Conservation (phyloP, 2,113 vertebrate species). For the Pyxicephalus adspersus region DNA sequence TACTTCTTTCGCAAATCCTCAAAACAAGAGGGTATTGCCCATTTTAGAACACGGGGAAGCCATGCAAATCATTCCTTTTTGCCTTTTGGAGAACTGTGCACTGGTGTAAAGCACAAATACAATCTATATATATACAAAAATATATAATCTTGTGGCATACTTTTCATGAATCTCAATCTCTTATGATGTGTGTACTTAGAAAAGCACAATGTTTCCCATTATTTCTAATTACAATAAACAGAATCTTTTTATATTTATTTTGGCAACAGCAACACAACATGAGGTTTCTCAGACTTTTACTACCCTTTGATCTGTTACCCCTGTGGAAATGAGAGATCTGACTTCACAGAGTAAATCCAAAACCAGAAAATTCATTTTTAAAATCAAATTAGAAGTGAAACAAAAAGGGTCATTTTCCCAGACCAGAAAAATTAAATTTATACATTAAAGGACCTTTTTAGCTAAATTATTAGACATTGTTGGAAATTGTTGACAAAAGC, state of each 20-base stretch:
- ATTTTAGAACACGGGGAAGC: no score
- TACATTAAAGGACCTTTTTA: no score
- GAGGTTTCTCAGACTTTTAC: not conserved
- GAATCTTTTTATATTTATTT: not conserved
- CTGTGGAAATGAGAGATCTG: not conserved
- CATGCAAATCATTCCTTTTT: no score
- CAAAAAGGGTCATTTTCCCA: not conserved
- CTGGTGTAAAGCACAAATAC: no score
- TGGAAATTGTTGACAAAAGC: no score
- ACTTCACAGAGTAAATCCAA: not conserved
- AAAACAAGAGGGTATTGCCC: no score
- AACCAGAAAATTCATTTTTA: not conserved
- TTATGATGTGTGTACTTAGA: not conserved
- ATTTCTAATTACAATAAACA: not conserved
- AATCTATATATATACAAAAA: no score
- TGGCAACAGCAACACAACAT: conserved; percentile 2
- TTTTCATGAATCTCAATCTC: no score
- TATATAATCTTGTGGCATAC: no score
- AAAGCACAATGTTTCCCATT: not conserved
- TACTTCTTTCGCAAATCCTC: no score
- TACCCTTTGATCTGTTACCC: not conserved
- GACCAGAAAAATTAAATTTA: not conserved
- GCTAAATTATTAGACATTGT: no score
- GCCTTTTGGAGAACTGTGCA: no score
- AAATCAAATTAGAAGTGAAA: not conserved